Percentiles rank a stretch among this genome's conserved stretches.
phyloP scores from a whole-genome alignment of 2,888 invertebrate genomes.

The Homarus gammarus region DNA sequence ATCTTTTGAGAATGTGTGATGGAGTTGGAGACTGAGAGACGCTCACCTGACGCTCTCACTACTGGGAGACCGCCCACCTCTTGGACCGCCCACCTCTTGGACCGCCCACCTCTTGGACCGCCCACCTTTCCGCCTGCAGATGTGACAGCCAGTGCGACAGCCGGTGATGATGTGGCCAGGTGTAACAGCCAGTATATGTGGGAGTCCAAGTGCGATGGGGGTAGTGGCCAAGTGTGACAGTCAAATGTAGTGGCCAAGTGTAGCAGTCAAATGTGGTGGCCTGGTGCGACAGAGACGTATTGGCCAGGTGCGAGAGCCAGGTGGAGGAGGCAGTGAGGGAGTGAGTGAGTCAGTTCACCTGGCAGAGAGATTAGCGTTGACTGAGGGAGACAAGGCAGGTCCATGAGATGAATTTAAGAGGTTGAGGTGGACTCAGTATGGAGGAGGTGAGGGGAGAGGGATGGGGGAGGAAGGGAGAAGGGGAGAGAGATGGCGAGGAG shows the following conservation, averaged over 20 bases:
- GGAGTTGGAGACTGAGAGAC: too few relatives aligned
- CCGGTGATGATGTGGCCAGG: too few relatives aligned
- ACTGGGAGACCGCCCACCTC: background rate
- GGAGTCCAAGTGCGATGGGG: background rate
- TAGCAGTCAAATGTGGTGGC: background rate
- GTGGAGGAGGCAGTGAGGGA: conserved; percentile 29
- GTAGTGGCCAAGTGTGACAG: background rate
- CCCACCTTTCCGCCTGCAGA: background rate
- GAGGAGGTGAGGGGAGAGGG: conserved; percentile 23
- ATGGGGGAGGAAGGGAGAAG: conserved; percentile 24
- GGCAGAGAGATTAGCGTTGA: conserved; percentile 30
- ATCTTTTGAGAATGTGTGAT: too few relatives aligned
- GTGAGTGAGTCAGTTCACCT: conserved; percentile 36
- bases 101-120: background rate
- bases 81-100: background rate
- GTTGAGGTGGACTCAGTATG: background rate
- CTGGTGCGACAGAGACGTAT: background rate
- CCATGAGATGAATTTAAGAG: background rate
- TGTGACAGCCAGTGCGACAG: too few relatives aligned
- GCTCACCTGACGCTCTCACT: too few relatives aligned
- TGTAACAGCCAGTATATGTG: background rate
- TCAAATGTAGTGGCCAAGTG: too few relatives aligned
- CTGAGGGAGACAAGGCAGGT: conserved; percentile 14
- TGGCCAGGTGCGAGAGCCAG: background rate
- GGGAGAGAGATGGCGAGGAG: conserved; percentile 29